Percentiles rank a stretch among this genome's conserved stretches.
Evolutionary conservation across 2,888 invertebrate genomes (phyloP).

Genomic region (Thymelicus acteon): DNA sequence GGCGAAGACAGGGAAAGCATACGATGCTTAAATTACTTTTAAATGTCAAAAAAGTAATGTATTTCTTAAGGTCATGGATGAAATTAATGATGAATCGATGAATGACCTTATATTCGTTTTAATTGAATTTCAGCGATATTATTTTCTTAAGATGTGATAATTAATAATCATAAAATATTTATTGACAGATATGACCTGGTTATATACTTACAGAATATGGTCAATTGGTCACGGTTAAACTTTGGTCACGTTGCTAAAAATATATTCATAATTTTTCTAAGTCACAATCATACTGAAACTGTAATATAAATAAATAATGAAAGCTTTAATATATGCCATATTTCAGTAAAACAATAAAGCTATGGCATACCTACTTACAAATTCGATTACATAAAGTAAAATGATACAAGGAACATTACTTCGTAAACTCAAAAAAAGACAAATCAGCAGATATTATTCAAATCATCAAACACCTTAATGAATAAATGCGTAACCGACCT

Average conservation of each 20-base stretch:
- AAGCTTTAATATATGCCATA: too few relatives aligned
- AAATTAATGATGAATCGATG: neutral
- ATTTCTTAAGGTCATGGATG: constrained; percentile 17
- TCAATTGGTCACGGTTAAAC: too few relatives aligned
- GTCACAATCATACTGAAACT: too few relatives aligned
- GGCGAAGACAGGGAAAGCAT: constrained; percentile 70
- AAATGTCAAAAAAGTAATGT: constrained; percentile 42
- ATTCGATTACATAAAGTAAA: neutral
- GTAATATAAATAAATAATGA: too few relatives aligned
- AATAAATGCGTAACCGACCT: constrained; percentile 41
- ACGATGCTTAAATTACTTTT: constrained; percentile 60
- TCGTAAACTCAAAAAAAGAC: constrained; percentile 27
- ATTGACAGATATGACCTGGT: neutral
- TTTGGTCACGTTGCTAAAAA: too few relatives aligned
- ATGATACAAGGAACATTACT: constrained; percentile 23
- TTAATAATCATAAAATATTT: neutral
- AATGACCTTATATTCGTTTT: neutral
- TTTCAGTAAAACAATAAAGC: too few relatives aligned
- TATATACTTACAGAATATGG: too few relatives aligned
- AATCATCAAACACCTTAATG: constrained; percentile 25
- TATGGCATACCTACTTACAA: too few relatives aligned
- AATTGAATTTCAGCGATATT: neutral
- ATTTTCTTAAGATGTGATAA: too few relatives aligned
- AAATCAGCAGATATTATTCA: constrained; percentile 46
- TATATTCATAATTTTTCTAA: too few relatives aligned